Percentiles rank a stretch among this genome's conserved stretches.
phyloP scores from a whole-genome alignment of 2,113 vertebrate genomes.

The Rhizomys pruinosus region DNA sequence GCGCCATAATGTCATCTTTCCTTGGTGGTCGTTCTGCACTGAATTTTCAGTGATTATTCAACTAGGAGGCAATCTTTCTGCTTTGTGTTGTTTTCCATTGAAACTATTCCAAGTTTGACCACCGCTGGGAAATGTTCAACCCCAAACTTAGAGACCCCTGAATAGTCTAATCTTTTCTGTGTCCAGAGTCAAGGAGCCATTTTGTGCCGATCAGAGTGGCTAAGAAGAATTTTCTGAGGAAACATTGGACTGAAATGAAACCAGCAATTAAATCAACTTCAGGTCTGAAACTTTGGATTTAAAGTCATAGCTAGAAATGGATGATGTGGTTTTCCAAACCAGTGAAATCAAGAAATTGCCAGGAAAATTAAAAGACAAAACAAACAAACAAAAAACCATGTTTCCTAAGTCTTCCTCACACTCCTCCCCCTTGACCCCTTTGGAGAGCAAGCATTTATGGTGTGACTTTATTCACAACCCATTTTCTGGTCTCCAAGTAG shows the following conservation, averaged over 20 bases:
- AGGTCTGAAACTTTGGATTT: conserved; percentile 16
- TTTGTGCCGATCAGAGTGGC: conserved; percentile 30
- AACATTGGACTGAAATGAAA: background rate
- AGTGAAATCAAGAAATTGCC: conserved; percentile 20
- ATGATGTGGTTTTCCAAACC: background rate
- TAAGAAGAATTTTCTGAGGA: conserved; percentile 44
- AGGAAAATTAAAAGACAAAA: conserved; percentile 16
- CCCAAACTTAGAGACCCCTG: background rate
- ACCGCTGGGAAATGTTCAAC: background rate
- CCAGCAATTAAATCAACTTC: background rate
- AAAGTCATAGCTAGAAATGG: background rate
- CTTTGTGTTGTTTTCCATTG: background rate
- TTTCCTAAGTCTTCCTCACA: background rate
- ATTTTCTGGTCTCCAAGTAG: conserved; percentile 28
- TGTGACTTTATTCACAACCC: conserved; percentile 11
- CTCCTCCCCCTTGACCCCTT: too few relatives aligned
- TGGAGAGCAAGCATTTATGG: background rate
- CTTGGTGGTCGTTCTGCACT: background rate
- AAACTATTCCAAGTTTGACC: background rate
- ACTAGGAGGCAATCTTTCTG: background rate
- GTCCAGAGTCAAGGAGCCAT: background rate
- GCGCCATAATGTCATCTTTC: rapidly evolving
- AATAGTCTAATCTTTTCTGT: background rate
- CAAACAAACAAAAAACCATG: background rate
- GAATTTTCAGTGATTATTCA: background rate